These are phyloP conservation scores for Drosophila melanosoma DNA, from an alignment of 2,888 invertebrate species.

Conservation along the genomic window DNA sequence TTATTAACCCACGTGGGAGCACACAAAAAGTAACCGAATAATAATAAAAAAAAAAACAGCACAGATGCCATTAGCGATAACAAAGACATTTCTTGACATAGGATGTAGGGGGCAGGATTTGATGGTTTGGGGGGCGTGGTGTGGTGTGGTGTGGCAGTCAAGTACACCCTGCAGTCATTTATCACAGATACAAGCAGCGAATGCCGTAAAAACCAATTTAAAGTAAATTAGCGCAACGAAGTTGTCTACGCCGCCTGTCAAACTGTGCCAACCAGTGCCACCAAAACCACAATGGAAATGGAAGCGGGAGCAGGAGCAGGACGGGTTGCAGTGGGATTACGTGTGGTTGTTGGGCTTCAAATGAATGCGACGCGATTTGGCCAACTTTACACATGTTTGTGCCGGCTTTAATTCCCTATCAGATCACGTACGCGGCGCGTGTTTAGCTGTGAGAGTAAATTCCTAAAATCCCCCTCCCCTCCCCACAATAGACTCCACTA, in stretches of 20 bases:
- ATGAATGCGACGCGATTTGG: constrained; percentile 64
- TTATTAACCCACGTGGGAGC: constrained; percentile 54
- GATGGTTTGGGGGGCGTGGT: not conserved
- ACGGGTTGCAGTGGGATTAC: constrained; percentile 2
- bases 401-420: constrained; percentile 73
- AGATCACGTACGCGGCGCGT: constrained; percentile 73
- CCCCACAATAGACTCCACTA: not conserved
- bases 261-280: constrained; percentile 52
- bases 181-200: constrained; percentile 50
- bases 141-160: not conserved
- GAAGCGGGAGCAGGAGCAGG: not conserved
- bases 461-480: not conserved
- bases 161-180: constrained; percentile 57
- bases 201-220: constrained; percentile 71
- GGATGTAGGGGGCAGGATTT: constrained; percentile 1
- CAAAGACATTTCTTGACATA: constrained; percentile 37
- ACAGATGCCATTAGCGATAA: constrained; percentile 73
- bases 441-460: constrained; percentile 55
- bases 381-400: constrained; percentile 62
- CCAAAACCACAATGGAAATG: constrained; percentile 43
- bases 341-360: constrained; percentile 50
- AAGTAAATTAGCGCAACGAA: constrained; percentile 72
- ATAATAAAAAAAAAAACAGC: constrained; percentile 19
- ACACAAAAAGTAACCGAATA: constrained; percentile 1
- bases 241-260: constrained; percentile 48